phyloP scores from a whole-genome alignment of 2,888 invertebrate species.

The Epirrita christyi region DNA sequence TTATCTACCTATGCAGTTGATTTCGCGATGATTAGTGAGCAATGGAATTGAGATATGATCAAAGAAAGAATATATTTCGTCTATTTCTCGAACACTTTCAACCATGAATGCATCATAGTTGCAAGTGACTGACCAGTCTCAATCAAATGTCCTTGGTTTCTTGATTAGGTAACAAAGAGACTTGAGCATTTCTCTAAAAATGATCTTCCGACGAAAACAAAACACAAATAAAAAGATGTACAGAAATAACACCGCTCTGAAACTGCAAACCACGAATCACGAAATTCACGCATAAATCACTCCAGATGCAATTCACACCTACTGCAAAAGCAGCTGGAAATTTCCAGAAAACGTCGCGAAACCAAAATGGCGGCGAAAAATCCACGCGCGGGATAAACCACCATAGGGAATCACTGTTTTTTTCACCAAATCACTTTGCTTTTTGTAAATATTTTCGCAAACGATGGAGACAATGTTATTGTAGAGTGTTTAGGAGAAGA shows the following conservation, averaged over 20 bases:
- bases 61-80: too few species aligned
- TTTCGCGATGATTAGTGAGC: neutral
- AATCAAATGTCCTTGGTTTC: too few species aligned
- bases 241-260: constrained; percentile 25
- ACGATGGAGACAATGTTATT: constrained; percentile 58
- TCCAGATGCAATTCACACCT: constrained; percentile 34
- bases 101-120: too few species aligned
- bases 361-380: constrained; percentile 35
- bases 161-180: neutral
- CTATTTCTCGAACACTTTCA: too few species aligned
- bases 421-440: constrained; percentile 37
- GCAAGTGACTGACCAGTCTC: too few species aligned
- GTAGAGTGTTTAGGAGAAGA: constrained; percentile 64
- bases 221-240: neutral
- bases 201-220: neutral
- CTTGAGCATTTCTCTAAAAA: neutral
- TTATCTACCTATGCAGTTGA: neutral
- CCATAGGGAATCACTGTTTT: constrained; percentile 37
- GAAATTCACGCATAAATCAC: constrained; percentile 28
- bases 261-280: constrained; percentile 38
- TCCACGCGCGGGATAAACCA: constrained; percentile 32
- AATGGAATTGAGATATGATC: neutral
- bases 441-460: constrained; percentile 37
- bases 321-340: constrained; percentile 46
- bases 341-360: constrained; percentile 45